Conservation (phyloP, 2,888 invertebrate species). For the Metellina segmentata region DNA sequence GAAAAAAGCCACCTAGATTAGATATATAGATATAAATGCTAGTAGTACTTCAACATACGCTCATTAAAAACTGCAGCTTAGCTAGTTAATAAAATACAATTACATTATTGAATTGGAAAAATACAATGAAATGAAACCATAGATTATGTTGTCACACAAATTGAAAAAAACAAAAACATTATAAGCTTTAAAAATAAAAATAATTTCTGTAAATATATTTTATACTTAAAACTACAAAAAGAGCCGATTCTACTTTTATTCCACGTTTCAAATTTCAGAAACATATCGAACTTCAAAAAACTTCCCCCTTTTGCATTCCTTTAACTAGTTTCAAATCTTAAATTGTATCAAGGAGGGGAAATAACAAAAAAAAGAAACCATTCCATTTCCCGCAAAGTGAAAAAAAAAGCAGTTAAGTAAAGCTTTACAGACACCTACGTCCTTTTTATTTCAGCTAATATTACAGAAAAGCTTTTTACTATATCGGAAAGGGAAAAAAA, state of each 20-base stretch:
- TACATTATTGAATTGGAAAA: too few species aligned
- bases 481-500: background rate
- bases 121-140: too few species aligned
- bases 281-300: background rate
- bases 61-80: too few species aligned
- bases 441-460: conserved; percentile 40
- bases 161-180: too few species aligned
- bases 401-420: conserved; percentile 23
- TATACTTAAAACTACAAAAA: too few species aligned
- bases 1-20: too few species aligned
- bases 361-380: background rate
- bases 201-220: too few species aligned
- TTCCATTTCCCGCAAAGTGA: background rate
- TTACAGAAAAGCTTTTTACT: conserved; percentile 32
- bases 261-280: background rate
- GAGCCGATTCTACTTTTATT: background rate
- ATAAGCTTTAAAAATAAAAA: too few species aligned
- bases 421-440: background rate
- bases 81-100: too few species aligned
- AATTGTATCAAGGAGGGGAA: background rate
- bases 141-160: too few species aligned
- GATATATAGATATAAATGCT: too few species aligned
- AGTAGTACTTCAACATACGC: too few species aligned
- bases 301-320: background rate
- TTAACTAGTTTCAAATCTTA: background rate